phyloP scores from a whole-genome alignment of 35 echinoderm and acorn worm genomes.

The Apostichopus parvimensis region DNA sequence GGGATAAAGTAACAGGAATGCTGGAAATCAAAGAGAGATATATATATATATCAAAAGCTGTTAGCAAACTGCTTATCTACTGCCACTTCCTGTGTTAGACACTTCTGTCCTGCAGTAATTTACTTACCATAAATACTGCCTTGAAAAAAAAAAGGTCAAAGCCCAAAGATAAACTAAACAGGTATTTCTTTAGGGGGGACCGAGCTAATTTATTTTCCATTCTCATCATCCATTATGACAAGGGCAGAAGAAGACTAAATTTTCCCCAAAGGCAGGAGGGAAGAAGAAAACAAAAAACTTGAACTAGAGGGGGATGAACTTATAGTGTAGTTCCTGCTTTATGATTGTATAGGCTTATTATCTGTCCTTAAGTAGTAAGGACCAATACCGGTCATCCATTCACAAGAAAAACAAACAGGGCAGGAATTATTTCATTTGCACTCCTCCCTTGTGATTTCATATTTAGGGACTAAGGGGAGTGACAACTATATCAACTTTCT shows the following conservation, averaged over 20 bases:
- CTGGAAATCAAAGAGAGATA: too few species aligned
- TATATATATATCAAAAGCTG: too few species aligned
- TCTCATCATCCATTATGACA: constrained; percentile 11
- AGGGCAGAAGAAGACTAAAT: background rate
- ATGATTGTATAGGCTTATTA: background rate
- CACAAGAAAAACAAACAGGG: constrained; percentile 40
- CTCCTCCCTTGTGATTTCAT: constrained; percentile 16
- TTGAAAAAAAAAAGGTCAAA: background rate
- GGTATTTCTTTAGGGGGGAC: background rate
- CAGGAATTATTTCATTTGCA: constrained; percentile 48
- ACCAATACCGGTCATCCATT: background rate
- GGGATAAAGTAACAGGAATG: too few species aligned
- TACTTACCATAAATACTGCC: background rate
- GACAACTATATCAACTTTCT: constrained; percentile 34
- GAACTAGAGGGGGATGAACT: background rate
- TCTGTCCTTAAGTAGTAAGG: background rate
- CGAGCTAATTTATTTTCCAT: constrained; percentile 10
- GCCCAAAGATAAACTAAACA: too few species aligned
- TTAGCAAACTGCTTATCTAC: too few species aligned
- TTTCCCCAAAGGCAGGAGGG: background rate
- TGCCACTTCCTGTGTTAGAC: too few species aligned
- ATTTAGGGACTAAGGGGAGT: constrained; percentile 17
- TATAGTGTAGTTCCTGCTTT: background rate
- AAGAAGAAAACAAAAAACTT: background rate
- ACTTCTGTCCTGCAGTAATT: background rate